These are phyloP conservation scores for Poecilia latipinna DNA, from an alignment of 2,113 vertebrate genomes.

Conservation along the genomic window DNA sequence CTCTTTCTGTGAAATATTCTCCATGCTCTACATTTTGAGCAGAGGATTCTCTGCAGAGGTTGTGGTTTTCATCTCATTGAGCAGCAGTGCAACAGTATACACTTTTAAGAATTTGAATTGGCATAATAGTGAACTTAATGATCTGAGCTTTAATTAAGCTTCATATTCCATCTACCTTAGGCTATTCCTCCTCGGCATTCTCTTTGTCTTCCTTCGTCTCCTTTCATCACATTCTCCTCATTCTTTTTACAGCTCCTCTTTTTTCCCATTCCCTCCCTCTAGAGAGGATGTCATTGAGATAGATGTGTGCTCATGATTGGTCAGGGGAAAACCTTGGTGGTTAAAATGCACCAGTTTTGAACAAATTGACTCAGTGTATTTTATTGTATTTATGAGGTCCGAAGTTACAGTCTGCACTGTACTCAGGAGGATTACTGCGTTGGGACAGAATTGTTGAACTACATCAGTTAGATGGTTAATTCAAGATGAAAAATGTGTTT, in stretches of 20 bases:
- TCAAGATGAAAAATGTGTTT: neutral
- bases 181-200: neutral
- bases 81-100: slow-evolving; percentile 11
- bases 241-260: slow-evolving; percentile 6
- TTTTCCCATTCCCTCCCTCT: neutral
- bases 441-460: neutral
- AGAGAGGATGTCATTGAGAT: slow-evolving; percentile 25
- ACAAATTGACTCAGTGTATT: slow-evolving; percentile 9
- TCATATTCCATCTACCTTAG: slow-evolving; percentile 13
- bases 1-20: neutral
- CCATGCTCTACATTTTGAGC: neutral
- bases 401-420: neutral
- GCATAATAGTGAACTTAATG: slow-evolving; percentile 43
- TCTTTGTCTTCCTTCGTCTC: neutral
- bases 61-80: slow-evolving; percentile 7
- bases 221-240: neutral
- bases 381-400: neutral
- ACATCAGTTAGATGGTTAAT: neutral
- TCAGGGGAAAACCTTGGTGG: neutral
- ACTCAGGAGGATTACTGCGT: neutral
- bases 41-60: slow-evolving; percentile 1
- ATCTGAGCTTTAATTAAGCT: slow-evolving; percentile 44
- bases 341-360: slow-evolving; percentile 25
- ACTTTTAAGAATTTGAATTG: slow-evolving; percentile 35
- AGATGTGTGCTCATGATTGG: slow-evolving; percentile 23